Base-by-base conservation (phyloP, 2,113 vertebrate genomes). In the Hiodon alosoides region DNA sequence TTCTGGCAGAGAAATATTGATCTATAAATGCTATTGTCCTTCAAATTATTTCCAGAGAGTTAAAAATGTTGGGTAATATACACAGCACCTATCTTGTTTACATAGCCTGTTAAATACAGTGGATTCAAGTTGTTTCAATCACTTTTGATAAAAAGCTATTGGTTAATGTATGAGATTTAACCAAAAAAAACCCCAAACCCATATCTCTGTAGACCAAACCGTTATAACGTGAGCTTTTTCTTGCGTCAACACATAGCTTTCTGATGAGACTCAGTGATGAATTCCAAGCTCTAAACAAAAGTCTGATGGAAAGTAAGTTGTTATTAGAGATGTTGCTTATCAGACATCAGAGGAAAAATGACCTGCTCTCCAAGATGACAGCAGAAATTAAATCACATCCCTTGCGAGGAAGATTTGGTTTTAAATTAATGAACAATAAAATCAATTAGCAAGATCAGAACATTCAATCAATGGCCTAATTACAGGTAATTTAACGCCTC, bases 361-460 rank as follows among this genome's bases (percentile, higher is more conserved):
- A 71, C 67, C 76, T 64, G 71, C 14, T 76, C 70, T 77, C n/a
- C 7, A n/a, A 70, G 58, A 71, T 67, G 74, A 76, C 80, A 81
- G 79, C 73, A 79, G 51, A 74, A 57, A 72, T 73, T 79, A 67
- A 72, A 69, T 81, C 70, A 67, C 72, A 77, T 73, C 60, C 76
- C 67, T 78, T 31, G 60, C 46, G 64, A 76, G 73, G 74, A 77
- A 75, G 78, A 81, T 80, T 79, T 81, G 64, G 75, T 62, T 83
- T 80, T 78, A 84, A 84, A 82, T 81, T 60, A 88, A 86, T 87
- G 83, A 85, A 86, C 83, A 88, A 84, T 89, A 86, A 85, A 88
- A 86, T 86, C 79, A 86, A 87, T 89, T 84, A 85, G 77, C 76
- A 78, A 82, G 78, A 86, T 89, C 83, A 80, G 84, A 87, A 83